phyloP scores from a whole-genome alignment of 2,797 vertebrate genomes.

The Diplodus sargus region DNA sequence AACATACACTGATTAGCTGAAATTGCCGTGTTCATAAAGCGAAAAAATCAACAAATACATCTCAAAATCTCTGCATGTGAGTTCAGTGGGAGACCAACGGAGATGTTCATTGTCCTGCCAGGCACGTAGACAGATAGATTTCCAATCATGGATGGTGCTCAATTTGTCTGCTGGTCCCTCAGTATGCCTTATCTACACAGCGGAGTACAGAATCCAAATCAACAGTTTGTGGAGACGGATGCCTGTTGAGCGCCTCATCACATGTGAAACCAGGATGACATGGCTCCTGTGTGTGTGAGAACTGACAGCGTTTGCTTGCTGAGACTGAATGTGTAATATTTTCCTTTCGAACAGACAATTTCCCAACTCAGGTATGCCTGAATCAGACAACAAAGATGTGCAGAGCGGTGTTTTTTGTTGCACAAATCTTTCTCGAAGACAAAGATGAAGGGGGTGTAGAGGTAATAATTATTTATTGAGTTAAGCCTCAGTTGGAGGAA shows the following conservation, averaged over 20 bases:
- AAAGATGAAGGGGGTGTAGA: background rate
- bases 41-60: constrained; percentile 56
- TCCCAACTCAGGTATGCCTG: constrained; percentile 4
- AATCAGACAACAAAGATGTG: constrained; percentile 26
- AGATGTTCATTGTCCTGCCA: constrained; percentile 64
- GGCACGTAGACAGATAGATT: constrained; percentile 76
- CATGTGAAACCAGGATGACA: constrained; percentile 30
- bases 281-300: background rate
- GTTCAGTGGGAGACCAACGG: constrained; percentile 54
- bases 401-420: background rate
- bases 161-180: constrained; percentile 70
- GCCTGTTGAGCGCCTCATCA: constrained; percentile 46
- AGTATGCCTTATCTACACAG: constrained; percentile 56
- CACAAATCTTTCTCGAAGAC: constrained; percentile 14
- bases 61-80: constrained; percentile 45
- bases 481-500: constrained; percentile 9
- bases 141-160: constrained; percentile 74
- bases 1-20: constrained; percentile 37
- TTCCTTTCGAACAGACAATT: constrained; percentile 4
- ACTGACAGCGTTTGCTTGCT: constrained; percentile 9
- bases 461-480: background rate
- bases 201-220: constrained; percentile 63
- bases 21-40: constrained; percentile 43
- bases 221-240: constrained; percentile 54
- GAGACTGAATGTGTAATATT: background rate